Evolutionary conservation across 2,888 invertebrate genomes (phyloP).

Genomic region (Drosophila kuntzei): DNA sequence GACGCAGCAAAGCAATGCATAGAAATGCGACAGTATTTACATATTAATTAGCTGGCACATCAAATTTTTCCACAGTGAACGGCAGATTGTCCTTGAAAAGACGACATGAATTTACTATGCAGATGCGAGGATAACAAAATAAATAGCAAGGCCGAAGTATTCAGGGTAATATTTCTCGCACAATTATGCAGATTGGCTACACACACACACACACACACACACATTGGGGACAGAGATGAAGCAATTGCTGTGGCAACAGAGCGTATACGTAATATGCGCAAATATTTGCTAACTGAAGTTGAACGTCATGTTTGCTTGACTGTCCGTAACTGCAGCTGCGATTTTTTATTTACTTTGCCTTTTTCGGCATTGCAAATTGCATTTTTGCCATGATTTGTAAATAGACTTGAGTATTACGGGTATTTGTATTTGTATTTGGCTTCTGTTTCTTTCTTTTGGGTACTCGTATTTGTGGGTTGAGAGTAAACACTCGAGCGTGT

Average conservation of each 20-base stretch:
- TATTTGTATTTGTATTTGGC: constrained; percentile 31
- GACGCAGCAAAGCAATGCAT: constrained; percentile 42
- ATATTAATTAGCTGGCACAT: constrained; percentile 73
- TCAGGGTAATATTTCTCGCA: constrained; percentile 59
- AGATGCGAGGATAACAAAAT: constrained; percentile 40
- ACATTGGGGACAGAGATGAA: constrained; percentile 15
- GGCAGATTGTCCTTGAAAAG: constrained; percentile 64
- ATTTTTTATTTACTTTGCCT: constrained; percentile 50
- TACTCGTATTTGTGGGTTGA: constrained; percentile 42
- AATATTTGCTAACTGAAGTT: constrained; percentile 63
- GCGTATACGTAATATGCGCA: constrained; percentile 60
- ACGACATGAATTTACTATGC: constrained; percentile 38
- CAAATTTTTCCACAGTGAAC: constrained; percentile 31
- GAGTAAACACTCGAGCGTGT: constrained; percentile 73
- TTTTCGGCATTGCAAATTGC: constrained; percentile 62
- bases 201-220: background rate
- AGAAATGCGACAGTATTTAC: constrained; percentile 67
- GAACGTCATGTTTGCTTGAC: constrained; percentile 63
- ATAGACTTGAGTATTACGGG: constrained; percentile 66
- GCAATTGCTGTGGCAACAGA: constrained; percentile 39
- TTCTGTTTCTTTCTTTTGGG: constrained; percentile 30
- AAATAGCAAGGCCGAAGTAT: constrained; percentile 51
- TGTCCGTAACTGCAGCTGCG: constrained; percentile 38
- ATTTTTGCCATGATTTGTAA: constrained; percentile 76
- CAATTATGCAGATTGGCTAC: constrained; percentile 75